Evolutionary conservation across 2,888 invertebrate genomes (phyloP).

Genomic region (Cataglyphis altisquamis): DNA sequence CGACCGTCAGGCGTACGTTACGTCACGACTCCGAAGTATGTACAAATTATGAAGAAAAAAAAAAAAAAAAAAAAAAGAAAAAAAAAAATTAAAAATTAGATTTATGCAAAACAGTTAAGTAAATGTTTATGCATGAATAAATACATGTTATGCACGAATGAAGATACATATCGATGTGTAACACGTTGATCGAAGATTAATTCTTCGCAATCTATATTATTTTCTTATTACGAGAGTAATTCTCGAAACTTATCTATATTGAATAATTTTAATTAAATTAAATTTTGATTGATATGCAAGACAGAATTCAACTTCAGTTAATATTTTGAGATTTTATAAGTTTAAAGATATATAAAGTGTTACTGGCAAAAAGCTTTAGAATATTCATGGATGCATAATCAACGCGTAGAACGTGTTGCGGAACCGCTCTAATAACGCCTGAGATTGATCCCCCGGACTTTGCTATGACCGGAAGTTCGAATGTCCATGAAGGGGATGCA

Average conservation of each 20-base stretch:
- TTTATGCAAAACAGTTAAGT: constrained; percentile 10
- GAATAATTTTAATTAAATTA: constrained; percentile 18
- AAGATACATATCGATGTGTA: constrained; percentile 20
- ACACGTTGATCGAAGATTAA: constrained; percentile 18
- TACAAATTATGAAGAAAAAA: background rate
- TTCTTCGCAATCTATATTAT: constrained; percentile 9
- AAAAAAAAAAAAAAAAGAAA: background rate
- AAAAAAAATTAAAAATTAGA: constrained; percentile 28
- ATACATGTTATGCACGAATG: constrained; percentile 16
- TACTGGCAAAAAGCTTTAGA: background rate
- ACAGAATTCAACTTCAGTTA: background rate
- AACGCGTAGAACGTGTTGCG: constrained; percentile 15
- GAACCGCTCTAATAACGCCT: constrained; percentile 28
- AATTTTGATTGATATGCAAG: background rate
- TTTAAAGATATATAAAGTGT: background rate
- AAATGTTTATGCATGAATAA: constrained; percentile 38
- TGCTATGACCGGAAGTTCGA: constrained; percentile 36
- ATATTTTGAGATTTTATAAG: background rate
- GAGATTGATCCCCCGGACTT: constrained; percentile 39
- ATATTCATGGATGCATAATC: constrained; percentile 36
- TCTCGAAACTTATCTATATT: constrained; percentile 1
- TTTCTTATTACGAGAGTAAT: constrained; percentile 1
- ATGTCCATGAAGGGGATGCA: constrained; percentile 35
- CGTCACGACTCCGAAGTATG: constrained; percentile 26
- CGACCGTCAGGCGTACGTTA: constrained; percentile 3